Percentiles rank a stretch among this genome's conserved stretches.
Conservation (phyloP, 2,797 vertebrate species). For the Epinephelus malabaricus region DNA sequence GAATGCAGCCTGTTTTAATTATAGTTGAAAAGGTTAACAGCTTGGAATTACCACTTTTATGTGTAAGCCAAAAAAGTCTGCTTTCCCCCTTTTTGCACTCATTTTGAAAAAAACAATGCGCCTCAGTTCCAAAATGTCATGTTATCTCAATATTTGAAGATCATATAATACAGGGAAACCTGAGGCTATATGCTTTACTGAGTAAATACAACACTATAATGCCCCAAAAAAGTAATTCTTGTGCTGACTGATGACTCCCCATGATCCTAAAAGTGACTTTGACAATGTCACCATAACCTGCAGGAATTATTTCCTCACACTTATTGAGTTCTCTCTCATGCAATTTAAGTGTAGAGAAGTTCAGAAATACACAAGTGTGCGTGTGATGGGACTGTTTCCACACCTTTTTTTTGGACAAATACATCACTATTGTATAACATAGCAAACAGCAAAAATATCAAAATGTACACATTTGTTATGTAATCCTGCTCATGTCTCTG, state of each 20-base stretch:
- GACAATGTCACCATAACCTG: constrained; percentile 12
- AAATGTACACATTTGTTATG: not conserved
- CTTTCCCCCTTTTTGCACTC: too few relatives aligned
- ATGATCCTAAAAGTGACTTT: not conserved
- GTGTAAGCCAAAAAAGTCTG: not conserved
- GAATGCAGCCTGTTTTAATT: not conserved
- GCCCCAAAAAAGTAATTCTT: not conserved
- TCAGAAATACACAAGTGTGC: not conserved
- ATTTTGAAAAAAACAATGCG: not conserved
- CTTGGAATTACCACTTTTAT: not conserved
- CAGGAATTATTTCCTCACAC: constrained; percentile 1
- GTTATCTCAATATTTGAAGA: not conserved
- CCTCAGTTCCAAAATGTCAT: too few relatives aligned
- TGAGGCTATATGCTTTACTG: not conserved
- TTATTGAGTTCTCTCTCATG: not conserved
- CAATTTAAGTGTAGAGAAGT: not conserved
- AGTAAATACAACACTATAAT: not conserved
- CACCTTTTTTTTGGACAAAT: not conserved
- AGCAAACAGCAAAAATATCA: not conserved
- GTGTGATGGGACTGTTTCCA: not conserved
- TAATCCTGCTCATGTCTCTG: not conserved
- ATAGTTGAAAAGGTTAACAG: not conserved
- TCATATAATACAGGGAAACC: too few relatives aligned
- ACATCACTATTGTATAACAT: not conserved
- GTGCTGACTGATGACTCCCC: not conserved